These are phyloP conservation scores for Macroramphosus scolopax DNA, from an alignment of 2,797 vertebrate genomes.

Conservation along the genomic window DNA sequence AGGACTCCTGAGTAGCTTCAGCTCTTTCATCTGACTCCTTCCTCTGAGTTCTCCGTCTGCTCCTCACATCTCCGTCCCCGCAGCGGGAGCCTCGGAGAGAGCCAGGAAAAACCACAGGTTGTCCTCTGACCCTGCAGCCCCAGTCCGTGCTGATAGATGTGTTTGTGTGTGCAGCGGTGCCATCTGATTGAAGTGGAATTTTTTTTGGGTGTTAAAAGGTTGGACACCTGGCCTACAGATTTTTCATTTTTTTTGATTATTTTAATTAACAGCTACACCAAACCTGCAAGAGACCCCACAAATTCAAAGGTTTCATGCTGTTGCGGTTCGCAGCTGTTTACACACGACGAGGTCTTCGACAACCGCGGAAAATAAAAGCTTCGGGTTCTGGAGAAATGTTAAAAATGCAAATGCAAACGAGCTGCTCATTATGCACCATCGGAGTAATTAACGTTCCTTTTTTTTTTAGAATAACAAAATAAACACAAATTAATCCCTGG, in stretches of 20 bases:
- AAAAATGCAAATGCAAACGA: constrained; percentile 19
- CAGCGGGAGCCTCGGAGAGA: constrained; percentile 22
- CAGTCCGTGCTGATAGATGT: constrained; percentile 18
- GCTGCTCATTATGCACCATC: constrained; percentile 2
- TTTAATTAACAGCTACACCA: too few species aligned
- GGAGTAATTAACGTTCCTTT: not conserved
- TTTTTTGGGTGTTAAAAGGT: constrained; percentile 9
- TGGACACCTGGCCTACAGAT: constrained; percentile 2
- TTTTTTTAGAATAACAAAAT: constrained; percentile 1
- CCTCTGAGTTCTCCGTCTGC: constrained; percentile 32
- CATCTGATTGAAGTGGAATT: constrained; percentile 19
- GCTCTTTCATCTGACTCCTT: constrained; percentile 55
- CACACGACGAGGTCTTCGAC: not conserved
- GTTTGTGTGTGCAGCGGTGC: constrained; percentile 7
- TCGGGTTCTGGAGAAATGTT: not conserved
- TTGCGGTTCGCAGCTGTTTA: not conserved
- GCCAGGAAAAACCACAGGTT: constrained; percentile 29
- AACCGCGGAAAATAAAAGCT: too few species aligned
- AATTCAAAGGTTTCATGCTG: not conserved
- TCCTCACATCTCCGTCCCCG: constrained; percentile 45
- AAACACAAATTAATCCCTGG: not conserved
- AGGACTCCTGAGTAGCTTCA: constrained; percentile 48
- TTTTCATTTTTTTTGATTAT: not conserved
- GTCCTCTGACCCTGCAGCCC: constrained; percentile 25
- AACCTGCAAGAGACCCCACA: too few species aligned